Percentiles rank a stretch among this genome's conserved stretches.
These are phyloP conservation scores for Balearica regulorum DNA, from an alignment of 2,797 vertebrate genomes.

Conservation along the genomic window DNA sequence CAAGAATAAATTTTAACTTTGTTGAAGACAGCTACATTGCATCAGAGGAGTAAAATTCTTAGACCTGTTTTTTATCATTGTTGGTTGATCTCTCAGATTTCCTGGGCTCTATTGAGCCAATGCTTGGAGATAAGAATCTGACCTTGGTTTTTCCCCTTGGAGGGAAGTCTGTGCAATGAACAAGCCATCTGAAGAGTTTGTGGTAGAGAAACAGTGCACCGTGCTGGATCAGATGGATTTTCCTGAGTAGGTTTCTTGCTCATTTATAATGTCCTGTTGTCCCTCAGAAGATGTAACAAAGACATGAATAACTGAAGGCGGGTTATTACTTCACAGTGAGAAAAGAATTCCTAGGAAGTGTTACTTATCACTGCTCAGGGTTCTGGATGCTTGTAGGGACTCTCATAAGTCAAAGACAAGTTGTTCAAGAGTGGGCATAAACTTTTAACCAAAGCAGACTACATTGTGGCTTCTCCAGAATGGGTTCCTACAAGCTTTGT, in stretches of 20 bases:
- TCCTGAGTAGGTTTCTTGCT: background rate
- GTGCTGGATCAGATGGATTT: background rate
- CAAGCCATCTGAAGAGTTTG: background rate
- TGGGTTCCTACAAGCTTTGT: background rate
- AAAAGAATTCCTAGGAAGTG: background rate
- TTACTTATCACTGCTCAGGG: background rate
- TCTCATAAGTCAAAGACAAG: background rate
- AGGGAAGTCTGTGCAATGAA: background rate
- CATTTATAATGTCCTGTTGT: background rate
- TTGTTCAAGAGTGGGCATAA: background rate
- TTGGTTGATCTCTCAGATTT: background rate
- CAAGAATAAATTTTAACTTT: background rate
- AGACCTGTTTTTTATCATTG: background rate
- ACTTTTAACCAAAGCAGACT: background rate
- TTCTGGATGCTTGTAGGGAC: background rate
- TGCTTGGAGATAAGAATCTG: background rate
- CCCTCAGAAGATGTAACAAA: background rate
- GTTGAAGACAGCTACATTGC: background rate
- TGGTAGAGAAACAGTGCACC: background rate
- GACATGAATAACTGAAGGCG: background rate
- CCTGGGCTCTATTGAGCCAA: background rate
- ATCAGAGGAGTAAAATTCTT: background rate
- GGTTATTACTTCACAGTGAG: background rate
- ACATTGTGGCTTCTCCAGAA: background rate
- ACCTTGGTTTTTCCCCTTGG: background rate